Percentiles rank a stretch among this genome's conserved stretches.
Evolutionary conservation across 2,888 invertebrate species (phyloP).

Genomic region (Caenorhabditis imperialis): DNA sequence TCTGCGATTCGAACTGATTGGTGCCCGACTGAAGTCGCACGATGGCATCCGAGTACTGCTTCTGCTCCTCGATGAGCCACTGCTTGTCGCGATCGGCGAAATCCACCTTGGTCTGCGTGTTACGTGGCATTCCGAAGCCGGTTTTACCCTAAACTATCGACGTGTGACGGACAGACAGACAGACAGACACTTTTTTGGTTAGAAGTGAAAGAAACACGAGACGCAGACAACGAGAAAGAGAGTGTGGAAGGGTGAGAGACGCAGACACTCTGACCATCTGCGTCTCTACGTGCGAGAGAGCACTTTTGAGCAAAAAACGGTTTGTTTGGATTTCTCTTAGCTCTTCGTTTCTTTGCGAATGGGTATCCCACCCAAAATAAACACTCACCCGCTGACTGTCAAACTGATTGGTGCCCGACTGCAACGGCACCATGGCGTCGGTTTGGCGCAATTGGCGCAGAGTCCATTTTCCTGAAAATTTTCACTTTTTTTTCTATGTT

Average conservation of each 20-base stretch:
- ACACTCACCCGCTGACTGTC: slow-evolving; percentile 72
- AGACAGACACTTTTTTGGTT: too few species aligned
- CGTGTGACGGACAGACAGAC: slow-evolving; percentile 15
- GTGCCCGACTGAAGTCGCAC: slow-evolving; percentile 77
- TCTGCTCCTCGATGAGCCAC: slow-evolving; percentile 69
- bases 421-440: slow-evolving; percentile 76
- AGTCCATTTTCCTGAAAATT: slow-evolving; percentile 61
- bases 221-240: too few species aligned
- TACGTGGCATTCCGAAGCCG: slow-evolving; percentile 74
- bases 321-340: too few species aligned
- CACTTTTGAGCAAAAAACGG: too few species aligned
- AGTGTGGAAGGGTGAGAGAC: too few species aligned
- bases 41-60: slow-evolving; percentile 67
- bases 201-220: too few species aligned
- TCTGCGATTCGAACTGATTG: slow-evolving; percentile 74
- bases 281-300: too few species aligned
- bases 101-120: slow-evolving; percentile 71
- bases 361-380: too few species aligned
- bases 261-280: too few species aligned
- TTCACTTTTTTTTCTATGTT: too few species aligned
- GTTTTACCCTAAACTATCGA: slow-evolving; percentile 70
- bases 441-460: slow-evolving; percentile 70
- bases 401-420: slow-evolving; percentile 76
- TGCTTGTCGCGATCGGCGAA: slow-evolving; percentile 70
- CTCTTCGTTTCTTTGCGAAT: too few species aligned